A percentile compares a stretch with the other conserved stretches of the same genome.
phyloP scores from a whole-genome alignment of 2,113 vertebrate species.

The Hemichromis elongatus region DNA sequence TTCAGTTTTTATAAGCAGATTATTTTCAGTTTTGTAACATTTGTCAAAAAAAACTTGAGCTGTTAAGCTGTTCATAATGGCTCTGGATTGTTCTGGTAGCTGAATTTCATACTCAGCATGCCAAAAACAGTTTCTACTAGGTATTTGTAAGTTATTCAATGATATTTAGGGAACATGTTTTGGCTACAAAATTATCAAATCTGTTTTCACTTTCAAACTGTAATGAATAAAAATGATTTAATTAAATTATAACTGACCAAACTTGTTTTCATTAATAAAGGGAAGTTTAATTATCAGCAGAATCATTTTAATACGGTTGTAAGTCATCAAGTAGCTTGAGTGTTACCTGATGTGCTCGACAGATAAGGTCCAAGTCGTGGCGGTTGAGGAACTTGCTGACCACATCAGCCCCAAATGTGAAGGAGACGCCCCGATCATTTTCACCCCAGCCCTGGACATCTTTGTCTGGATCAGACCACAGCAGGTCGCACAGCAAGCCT shows the following conservation, averaged over 20 bases:
- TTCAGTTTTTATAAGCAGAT: too few relatives aligned
- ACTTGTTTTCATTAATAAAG: neutral
- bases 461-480: slow-evolving; percentile 95
- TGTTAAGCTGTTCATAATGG: too few relatives aligned
- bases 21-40: too few relatives aligned
- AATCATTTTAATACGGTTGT: neutral
- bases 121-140: neutral
- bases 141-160: neutral
- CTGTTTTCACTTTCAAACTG: neutral
- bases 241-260: neutral
- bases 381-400: slow-evolving; percentile 97
- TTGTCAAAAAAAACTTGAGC: too few relatives aligned
- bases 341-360: slow-evolving; percentile 90
- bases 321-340: neutral
- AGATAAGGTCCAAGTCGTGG: slow-evolving; percentile 94
- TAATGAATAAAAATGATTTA: neutral
- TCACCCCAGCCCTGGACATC: slow-evolving; percentile 96
- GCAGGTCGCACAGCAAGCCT: slow-evolving; percentile 91
- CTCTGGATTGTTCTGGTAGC: neutral
- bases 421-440: slow-evolving; percentile 92
- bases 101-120: neutral
- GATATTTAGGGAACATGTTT: neutral
- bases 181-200: neutral
- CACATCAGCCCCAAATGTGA: slow-evolving; percentile 93
- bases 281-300: neutral